Evolutionary conservation across 2,888 invertebrate genomes (phyloP).

Genomic region (Drosophila bunnanda): DNA sequence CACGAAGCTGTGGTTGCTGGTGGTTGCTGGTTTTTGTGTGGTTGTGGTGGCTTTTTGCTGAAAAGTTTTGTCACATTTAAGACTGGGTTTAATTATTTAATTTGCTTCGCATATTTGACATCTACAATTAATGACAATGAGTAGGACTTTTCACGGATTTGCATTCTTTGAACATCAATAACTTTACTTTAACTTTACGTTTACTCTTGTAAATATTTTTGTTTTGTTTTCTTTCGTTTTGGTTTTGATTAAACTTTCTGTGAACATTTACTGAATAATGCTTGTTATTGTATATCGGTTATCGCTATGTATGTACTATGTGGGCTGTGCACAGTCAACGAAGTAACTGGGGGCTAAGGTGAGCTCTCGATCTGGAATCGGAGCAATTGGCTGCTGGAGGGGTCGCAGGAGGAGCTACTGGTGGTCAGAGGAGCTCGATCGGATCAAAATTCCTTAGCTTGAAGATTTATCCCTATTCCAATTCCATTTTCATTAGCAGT

Average conservation of each 20-base stretch:
- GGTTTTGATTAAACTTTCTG: slow-evolving; percentile 51
- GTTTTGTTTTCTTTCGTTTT: slow-evolving; percentile 34
- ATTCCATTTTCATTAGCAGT: slow-evolving; percentile 8
- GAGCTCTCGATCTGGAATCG: slow-evolving; percentile 5
- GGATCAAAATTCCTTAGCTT: slow-evolving; percentile 11
- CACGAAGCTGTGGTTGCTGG: slow-evolving; percentile 71
- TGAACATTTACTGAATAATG: slow-evolving; percentile 41
- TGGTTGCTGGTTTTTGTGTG: slow-evolving; percentile 28
- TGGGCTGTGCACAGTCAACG: slow-evolving; percentile 56
- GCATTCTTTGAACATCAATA: slow-evolving; percentile 68
- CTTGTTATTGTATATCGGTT: slow-evolving; percentile 48
- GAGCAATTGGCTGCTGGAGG: slow-evolving; percentile 2
- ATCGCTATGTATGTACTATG: slow-evolving; percentile 41
- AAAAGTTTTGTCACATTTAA: slow-evolving; percentile 62
- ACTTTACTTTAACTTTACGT: slow-evolving; percentile 58
- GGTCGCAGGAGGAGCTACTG: not conserved
- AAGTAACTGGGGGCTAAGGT: slow-evolving; percentile 37
- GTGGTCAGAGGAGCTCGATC: slow-evolving; percentile 7
- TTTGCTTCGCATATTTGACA: slow-evolving; percentile 54
- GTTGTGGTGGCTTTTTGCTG: slow-evolving; percentile 41
- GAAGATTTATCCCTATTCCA: not conserved
- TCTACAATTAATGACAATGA: slow-evolving; percentile 54
- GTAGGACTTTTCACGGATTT: slow-evolving; percentile 72
- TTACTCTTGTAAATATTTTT: slow-evolving; percentile 46
- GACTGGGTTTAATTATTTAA: slow-evolving; percentile 60